Conservation (phyloP, 2,797 vertebrate species). For the Chaetophractus vellerosus region DNA sequence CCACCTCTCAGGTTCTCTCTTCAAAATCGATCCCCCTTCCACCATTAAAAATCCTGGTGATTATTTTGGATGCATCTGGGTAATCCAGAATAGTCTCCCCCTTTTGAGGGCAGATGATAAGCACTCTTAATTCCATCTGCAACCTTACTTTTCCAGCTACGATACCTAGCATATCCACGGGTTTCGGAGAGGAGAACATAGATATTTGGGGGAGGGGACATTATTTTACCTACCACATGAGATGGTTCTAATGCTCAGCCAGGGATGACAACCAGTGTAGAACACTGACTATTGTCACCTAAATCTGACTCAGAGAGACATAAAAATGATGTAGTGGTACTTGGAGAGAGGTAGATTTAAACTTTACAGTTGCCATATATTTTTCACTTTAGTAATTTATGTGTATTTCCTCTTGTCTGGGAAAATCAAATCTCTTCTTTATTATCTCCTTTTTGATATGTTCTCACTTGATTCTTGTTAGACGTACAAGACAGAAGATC, state of each 20-base stretch:
- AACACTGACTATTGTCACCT: neutral
- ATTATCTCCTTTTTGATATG: neutral
- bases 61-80: neutral
- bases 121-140: neutral
- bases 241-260: neutral
- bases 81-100: neutral
- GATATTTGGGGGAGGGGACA: neutral
- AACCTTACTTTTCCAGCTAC: neutral
- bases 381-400: neutral
- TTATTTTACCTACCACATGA: neutral
- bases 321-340: neutral
- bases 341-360: neutral
- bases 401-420: neutral
- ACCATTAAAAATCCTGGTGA: neutral
- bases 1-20: neutral
- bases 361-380: neutral
- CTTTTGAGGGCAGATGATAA: neutral
- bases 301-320: neutral
- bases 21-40: neutral
- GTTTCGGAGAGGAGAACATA: neutral
- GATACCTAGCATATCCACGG: neutral
- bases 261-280: neutral
- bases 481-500: neutral
- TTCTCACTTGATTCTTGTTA: neutral
- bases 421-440: constrained; percentile 28